phyloP scores from a whole-genome alignment of 2,797 vertebrate species.

The Pristis pectinata region DNA sequence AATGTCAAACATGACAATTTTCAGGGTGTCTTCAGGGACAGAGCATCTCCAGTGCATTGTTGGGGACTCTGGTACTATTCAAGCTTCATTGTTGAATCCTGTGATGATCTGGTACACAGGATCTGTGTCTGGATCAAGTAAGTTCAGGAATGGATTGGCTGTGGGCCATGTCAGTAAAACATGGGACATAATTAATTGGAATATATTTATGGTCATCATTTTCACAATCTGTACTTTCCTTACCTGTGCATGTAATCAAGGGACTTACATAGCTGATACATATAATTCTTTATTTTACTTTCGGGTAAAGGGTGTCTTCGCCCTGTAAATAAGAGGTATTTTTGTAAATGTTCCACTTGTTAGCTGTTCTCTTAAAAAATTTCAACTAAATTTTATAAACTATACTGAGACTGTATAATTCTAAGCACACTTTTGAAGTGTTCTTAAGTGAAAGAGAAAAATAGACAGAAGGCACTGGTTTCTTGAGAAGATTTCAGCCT shows the following conservation, averaged over 20 bases:
- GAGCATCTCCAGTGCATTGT: too few species aligned
- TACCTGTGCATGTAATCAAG: constrained; percentile 78
- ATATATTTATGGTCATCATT: constrained; percentile 1
- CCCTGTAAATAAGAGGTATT: constrained; percentile 50
- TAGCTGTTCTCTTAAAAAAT: background rate
- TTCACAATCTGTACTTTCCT: background rate
- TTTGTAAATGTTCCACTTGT: background rate
- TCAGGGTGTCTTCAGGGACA: too few species aligned
- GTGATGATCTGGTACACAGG: too few species aligned
- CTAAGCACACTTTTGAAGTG: background rate
- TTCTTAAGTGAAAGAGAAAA: background rate
- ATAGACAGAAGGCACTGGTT: background rate
- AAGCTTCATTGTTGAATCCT: too few species aligned
- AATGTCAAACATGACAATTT: too few species aligned
- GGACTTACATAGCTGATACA: constrained; percentile 78
- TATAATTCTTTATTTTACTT: constrained; percentile 63
- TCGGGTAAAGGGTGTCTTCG: constrained; percentile 69
- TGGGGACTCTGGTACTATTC: too few species aligned
- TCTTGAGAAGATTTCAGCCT: background rate
- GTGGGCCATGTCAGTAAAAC: too few species aligned
- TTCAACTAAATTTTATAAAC: background rate
- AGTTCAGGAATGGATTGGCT: too few species aligned
- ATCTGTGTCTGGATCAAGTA: too few species aligned
- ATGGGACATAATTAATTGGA: background rate
- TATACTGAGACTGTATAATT: background rate